These are phyloP conservation scores for Gila orcuttii DNA, from an alignment of 2,113 vertebrate species.

Conservation along the genomic window DNA sequence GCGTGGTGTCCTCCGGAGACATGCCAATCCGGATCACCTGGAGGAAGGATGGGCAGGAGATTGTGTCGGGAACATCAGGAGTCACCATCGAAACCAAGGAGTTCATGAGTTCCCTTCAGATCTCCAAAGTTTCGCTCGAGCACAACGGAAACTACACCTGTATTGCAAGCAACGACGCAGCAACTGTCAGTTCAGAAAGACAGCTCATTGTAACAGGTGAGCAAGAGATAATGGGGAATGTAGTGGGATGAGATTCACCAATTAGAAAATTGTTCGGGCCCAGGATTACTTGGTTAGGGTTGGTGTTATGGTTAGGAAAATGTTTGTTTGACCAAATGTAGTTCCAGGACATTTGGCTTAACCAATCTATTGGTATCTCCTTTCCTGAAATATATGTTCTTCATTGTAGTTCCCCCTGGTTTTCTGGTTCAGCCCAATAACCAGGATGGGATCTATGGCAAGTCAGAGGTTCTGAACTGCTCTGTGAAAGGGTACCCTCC, in stretches of 20 bases:
- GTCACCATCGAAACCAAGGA: conserved; percentile 99
- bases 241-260: not conserved
- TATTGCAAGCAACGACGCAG: conserved; percentile 95
- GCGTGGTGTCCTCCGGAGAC: conserved; percentile 96
- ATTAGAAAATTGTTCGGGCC: not conserved
- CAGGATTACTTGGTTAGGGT: not conserved
- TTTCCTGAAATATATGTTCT: not conserved
- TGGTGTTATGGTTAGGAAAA: not conserved
- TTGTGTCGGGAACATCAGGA: conserved; percentile 89
- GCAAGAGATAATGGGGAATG: conserved; percentile 45
- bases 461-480: conserved; percentile 94
- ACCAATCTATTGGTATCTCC: not conserved
- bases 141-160: conserved; percentile 99
- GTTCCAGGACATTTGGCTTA: not conserved
- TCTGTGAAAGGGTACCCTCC: conserved; percentile 96
- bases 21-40: conserved; percentile 99
- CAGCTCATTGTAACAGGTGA: conserved; percentile 96
- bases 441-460: conserved; percentile 97
- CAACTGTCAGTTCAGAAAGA: conserved; percentile 94
- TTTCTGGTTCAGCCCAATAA: conserved; percentile 98
- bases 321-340: not conserved
- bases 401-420: conserved; percentile 87
- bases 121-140: conserved; percentile 95
- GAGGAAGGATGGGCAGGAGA: conserved; percentile 97
- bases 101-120: conserved; percentile 99